A percentile compares a stretch with the other conserved stretches of the same genome.
phyloP scores from a whole-genome alignment of 1,140 invertebrate genomes.

The Drosophila kepulauana region DNA sequence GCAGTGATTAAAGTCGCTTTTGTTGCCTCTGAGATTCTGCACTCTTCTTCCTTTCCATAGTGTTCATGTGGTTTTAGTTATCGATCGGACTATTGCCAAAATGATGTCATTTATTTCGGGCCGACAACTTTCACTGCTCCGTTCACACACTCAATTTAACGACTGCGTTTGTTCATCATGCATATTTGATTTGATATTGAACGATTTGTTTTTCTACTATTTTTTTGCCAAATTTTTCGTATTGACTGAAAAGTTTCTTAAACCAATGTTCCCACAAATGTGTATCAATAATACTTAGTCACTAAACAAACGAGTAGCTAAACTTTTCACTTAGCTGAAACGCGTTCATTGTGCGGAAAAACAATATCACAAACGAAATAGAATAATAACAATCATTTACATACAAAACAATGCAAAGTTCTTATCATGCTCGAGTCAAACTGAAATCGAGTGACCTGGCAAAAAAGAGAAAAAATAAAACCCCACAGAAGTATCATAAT shows the following conservation, averaged over 20 bases:
- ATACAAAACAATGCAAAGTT: slow-evolving; percentile 40
- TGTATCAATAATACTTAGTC: slow-evolving; percentile 11
- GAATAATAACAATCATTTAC: slow-evolving; percentile 30
- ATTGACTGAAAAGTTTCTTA: slow-evolving; percentile 21
- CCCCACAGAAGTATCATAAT: slow-evolving; percentile 18
- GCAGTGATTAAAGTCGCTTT: slow-evolving; percentile 46
- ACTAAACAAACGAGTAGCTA: slow-evolving; percentile 6
- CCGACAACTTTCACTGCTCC: slow-evolving; percentile 75
- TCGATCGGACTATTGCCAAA: slow-evolving; percentile 61
- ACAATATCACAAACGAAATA: slow-evolving; percentile 42
- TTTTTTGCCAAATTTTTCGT: slow-evolving; percentile 23
- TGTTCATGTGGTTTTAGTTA: slow-evolving; percentile 31
- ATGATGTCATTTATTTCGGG: slow-evolving; percentile 80
- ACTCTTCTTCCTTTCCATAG: slow-evolving; percentile 17
- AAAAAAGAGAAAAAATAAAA: slow-evolving; percentile 36
- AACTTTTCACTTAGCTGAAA: slow-evolving; percentile 38
- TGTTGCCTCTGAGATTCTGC: slow-evolving; percentile 16
- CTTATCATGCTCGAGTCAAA: slow-evolving; percentile 32
- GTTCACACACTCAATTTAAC: slow-evolving; percentile 48
- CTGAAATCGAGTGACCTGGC: slow-evolving; percentile 37
- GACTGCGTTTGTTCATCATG: slow-evolving; percentile 37
- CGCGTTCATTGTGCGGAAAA: slow-evolving; percentile 33
- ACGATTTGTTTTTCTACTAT: not conserved
- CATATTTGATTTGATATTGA: slow-evolving; percentile 61
- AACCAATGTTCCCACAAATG: not conserved